Conservation (phyloP, 2,888 invertebrate genomes). For the Sicus ferrugineus region DNA sequence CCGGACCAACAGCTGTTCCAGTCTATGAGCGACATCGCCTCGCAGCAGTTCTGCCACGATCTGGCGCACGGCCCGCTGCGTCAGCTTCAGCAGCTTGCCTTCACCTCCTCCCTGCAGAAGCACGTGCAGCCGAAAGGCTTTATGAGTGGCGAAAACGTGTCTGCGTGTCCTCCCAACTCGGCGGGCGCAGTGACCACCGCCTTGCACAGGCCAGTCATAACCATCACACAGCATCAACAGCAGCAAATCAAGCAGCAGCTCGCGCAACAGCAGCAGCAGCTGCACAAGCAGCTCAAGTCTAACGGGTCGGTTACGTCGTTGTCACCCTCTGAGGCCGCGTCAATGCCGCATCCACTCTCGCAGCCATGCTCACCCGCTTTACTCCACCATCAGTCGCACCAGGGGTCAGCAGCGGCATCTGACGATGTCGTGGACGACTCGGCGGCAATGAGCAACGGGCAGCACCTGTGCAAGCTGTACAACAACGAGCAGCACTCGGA, state of each 20-base stretch:
- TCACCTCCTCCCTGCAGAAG: constrained; percentile 23
- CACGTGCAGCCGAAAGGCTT: too few species aligned
- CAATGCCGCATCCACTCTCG: neutral
- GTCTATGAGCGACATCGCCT: neutral
- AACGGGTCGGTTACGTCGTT: constrained; percentile 30
- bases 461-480: constrained; percentile 57
- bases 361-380: neutral
- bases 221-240: constrained; percentile 18
- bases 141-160: too few species aligned
- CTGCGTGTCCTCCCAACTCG: constrained; percentile 35
- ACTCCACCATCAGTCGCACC: constrained; percentile 8
- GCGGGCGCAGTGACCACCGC: constrained; percentile 24
- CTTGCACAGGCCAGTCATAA: neutral
- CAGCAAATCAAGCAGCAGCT: constrained; percentile 15
- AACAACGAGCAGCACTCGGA: constrained; percentile 70
- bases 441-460: constrained; percentile 55
- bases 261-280: constrained; percentile 27
- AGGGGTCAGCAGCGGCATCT: neutral
- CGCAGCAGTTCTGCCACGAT: neutral
- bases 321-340: constrained; percentile 13
- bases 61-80: neutral
- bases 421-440: constrained; percentile 43
- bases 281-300: constrained; percentile 24
- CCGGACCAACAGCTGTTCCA: neutral
- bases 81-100: constrained; percentile 26